Base-by-base conservation (phyloP, 2,113 vertebrate species). In the Nesospiza acunhae region DNA sequence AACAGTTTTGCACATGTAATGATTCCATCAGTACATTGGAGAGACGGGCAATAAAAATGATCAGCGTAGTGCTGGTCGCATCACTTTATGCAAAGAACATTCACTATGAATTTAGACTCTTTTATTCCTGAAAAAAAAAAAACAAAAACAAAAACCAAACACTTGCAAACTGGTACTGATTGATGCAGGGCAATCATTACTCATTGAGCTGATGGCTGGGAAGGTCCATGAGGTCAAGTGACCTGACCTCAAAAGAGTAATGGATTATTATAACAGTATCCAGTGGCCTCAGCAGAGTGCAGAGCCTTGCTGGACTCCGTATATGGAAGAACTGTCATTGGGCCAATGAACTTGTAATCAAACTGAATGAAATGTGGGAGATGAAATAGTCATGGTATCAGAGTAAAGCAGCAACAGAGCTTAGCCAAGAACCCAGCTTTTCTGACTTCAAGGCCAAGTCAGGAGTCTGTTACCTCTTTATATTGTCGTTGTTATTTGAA, bases 1-100 rank as follows among this genome's bases (percentile, higher is more conserved):
- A 44, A 53, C 13, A 44, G 31, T 84, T 95, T 82, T 95, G 84
- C 56, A 82, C 90, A 53, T 84, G 33, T 89, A 84, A 91, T 75
- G 42, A 60, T 94, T 81, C 80, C 73, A 75, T 92, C 64, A 63
- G 52, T n/a, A 37, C 60, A 26, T 53, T 76, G 94, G 77, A 87
- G 49, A 89, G 77, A 76, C 0, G 0, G 72, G 91, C 74, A 82
- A 87, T 79, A 91, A 93, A 94, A 84, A 91, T 46, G 8, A 87
- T 91, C 62, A 35, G 44, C 23, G 53, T 70, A 78, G 53, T 60
- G 49, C 47, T 84, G 56, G 69, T 64, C 62, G 22, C 37, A 67
- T 78, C 19, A 21, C 59, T 87, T 90, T 78, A 68, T 31, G 47
- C 31, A 68, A 60, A 39, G 53, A 82, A 17, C 8, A 46, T 67